A percentile compares a stretch with the other conserved stretches of the same genome.
These are phyloP conservation scores for Rhyzopertha dominica DNA, from an alignment of 1,140 invertebrate genomes.

Conservation along the genomic window DNA sequence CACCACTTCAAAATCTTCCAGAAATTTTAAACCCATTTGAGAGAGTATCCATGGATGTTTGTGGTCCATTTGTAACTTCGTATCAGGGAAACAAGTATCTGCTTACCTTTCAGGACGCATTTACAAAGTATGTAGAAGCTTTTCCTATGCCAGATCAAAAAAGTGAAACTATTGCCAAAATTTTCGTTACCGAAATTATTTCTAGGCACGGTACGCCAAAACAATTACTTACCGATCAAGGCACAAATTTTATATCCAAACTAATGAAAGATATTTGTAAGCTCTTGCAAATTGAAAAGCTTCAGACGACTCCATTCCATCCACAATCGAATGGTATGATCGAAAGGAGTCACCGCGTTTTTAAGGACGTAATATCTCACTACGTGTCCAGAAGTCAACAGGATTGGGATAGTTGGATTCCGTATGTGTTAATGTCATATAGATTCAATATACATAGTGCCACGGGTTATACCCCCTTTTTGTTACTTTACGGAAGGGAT, in stretches of 20 bases:
- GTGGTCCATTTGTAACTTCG: conserved; percentile 35
- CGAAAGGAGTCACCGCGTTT: conserved; percentile 22
- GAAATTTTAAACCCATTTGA: too few relatives aligned
- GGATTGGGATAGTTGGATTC: conserved; percentile 40
- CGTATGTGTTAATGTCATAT: conserved; percentile 21
- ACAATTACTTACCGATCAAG: conserved; percentile 34
- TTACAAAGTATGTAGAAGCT: conserved; percentile 27
- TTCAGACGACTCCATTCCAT: conserved; percentile 31
- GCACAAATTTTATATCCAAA: conserved; percentile 32
- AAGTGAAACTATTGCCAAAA: conserved; percentile 21
- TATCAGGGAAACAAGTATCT: conserved; percentile 37
- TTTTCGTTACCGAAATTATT: conserved; percentile 29
- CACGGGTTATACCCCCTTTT: conserved; percentile 30
- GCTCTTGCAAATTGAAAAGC: conserved; percentile 32
- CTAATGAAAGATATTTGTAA: conserved; percentile 28
- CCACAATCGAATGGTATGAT: conserved; percentile 27
- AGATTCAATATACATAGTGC: conserved; percentile 28
- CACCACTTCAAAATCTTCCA: too few relatives aligned
- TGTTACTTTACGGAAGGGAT: conserved; percentile 22
- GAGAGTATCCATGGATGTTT: conserved; percentile 39
- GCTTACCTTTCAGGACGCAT: conserved; percentile 37
- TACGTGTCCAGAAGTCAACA: conserved; percentile 20
- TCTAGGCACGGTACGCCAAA: conserved; percentile 28
- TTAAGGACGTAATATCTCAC: conserved; percentile 21
- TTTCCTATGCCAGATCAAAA: conserved; percentile 24